phyloP scores from a whole-genome alignment of 2,888 invertebrate genomes.

The Helicoverpa assulta region DNA sequence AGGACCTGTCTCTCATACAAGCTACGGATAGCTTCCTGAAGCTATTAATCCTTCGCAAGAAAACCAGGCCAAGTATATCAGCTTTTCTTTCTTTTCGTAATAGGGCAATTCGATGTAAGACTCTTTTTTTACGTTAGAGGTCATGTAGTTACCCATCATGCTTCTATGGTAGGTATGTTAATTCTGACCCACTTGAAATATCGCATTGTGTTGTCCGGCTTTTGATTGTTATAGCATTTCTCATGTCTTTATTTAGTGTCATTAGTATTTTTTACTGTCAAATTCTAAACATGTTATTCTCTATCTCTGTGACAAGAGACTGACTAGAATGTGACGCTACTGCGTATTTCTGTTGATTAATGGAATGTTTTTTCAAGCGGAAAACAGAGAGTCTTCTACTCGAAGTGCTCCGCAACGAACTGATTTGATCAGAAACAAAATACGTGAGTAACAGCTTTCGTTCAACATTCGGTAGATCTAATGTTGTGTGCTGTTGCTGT shows the following conservation, averaged over 20 bases:
- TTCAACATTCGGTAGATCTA: conserved; percentile 8
- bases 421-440: conserved; percentile 59
- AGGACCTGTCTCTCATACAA: too few species aligned
- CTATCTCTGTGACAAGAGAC: conserved; percentile 26
- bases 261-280: neutral
- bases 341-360: conserved; percentile 44
- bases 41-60: neutral
- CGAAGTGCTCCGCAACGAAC: conserved; percentile 36
- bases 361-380: conserved; percentile 65
- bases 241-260: neutral
- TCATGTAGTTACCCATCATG: too few species aligned
- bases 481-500: neutral
- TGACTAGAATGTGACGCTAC: conserved; percentile 6
- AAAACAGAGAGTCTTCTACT: conserved; percentile 60
- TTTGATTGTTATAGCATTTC: neutral
- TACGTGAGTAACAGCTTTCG: conserved; percentile 75
- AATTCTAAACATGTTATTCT: conserved; percentile 4
- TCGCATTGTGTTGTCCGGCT: neutral
- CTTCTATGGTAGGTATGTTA: too few species aligned
- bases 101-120: too few species aligned
- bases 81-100: too few species aligned
- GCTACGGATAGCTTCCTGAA: neutral
- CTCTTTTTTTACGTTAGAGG: too few species aligned
- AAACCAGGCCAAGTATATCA: neutral
- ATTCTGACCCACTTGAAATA: too few species aligned